Conservation (phyloP, 2,113 vertebrate species). For the Vicugna pacos region DNA sequence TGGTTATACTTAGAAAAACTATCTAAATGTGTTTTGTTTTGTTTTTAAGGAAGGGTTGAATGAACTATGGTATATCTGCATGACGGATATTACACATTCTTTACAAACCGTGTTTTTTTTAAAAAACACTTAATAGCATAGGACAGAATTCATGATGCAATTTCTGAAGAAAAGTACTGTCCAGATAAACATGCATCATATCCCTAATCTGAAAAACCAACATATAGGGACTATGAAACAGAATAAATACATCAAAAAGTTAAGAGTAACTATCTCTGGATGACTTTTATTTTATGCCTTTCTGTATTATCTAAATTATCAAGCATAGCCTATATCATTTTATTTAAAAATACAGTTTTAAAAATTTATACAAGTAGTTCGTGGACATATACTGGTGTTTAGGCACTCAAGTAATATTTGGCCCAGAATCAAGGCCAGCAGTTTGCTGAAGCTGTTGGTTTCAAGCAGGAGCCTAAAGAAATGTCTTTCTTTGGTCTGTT, state of each 20-base stretch:
- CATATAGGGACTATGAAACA: background rate
- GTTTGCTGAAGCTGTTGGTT: too few species aligned
- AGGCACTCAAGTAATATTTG: background rate
- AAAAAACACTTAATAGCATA: background rate
- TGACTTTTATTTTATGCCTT: slow-evolving; percentile 44
- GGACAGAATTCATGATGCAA: background rate
- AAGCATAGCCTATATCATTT: background rate
- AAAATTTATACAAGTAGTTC: background rate
- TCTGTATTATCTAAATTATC: slow-evolving; percentile 4
- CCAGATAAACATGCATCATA: background rate
- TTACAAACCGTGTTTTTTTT: slow-evolving; percentile 30
- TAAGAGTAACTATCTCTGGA: background rate
- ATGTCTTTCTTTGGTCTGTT: too few species aligned
- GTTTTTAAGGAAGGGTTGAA: background rate
- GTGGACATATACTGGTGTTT: background rate
- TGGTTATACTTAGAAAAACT: background rate
- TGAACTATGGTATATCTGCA: background rate
- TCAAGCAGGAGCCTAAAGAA: too few species aligned
- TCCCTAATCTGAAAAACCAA: background rate
- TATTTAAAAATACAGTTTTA: background rate
- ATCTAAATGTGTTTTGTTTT: background rate
- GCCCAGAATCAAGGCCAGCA: too few species aligned
- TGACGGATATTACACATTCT: background rate
- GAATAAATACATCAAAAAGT: background rate
- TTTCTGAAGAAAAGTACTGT: background rate